Base-by-base conservation (phyloP, 2,888 invertebrate genomes). In the Acanthosoma haemorrhoidale region DNA sequence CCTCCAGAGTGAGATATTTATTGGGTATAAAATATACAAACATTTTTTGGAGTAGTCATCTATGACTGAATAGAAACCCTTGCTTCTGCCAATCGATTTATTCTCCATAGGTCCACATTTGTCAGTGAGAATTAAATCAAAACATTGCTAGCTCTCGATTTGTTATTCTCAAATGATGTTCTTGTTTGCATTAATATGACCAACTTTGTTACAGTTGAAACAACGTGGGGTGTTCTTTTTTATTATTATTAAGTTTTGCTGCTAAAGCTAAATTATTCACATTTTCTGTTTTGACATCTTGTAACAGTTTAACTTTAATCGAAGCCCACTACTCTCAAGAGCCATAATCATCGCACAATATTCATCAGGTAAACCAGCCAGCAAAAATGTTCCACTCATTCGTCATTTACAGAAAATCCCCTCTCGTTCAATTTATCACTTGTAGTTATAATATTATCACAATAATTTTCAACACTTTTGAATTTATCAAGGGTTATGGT, bases 321-420 rank as follows among this genome's bases (percentile, higher is more conserved):
- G 25, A 4, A 29, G 11, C 18, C 70, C 70, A 13, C 29, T 63
- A 15, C 70, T 64, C 29, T 70, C 64, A 9, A 64, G 21, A 13
- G 63, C 63, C 70, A 64, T 70, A 9, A 70, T 63, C 64, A 70
- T 70, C 0, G 57, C 51, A 15, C 43, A 39, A 32, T 70, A 63
- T 15, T 63, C 31, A 32, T 70, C 70, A 32, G 61, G 68, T 32
- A 70, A 41, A n/a, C 68, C 71, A 13, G 70, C 59, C 6, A 68
- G 60, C n/a, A 70, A 25, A 5, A 67, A 16, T 5, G 41, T 38
- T n/a, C 68, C 70, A 32, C 21, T 68, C 68, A 70, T 59, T 68
- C 67, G 25, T 70, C 70, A 4, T 34, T 29, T 4, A 70, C 70
- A 16, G 18, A 3, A 34, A 70, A 70, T 8, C 36, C 64, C 21